Base-by-base conservation (phyloP, 2,113 vertebrate genomes). In the Perca flavescens region DNA sequence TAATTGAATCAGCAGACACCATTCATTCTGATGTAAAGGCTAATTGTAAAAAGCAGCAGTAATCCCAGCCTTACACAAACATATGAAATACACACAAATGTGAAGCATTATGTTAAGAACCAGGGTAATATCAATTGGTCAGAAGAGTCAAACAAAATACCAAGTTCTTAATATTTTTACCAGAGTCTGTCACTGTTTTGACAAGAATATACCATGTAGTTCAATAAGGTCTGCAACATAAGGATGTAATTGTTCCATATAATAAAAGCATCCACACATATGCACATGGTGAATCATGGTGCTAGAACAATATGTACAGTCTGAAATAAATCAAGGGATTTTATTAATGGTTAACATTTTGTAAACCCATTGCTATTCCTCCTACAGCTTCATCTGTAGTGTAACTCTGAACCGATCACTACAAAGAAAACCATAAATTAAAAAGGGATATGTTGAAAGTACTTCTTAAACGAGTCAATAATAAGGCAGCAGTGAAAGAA, bases 351-450 rank as follows among this genome's bases (percentile, higher is more conserved):
- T 58, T 64, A 66, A 65, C 53, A 13, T 40, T 77, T 81, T 81
- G 36, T 77, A 80, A 82, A 86, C 58, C 1, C 68, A 69, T 82
- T 83, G 40, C 47, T 69, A 50, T n/a, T 66, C 28, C 58, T 84
- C 49, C 50, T 4, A 46, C 46, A 13, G 68, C 64, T 72, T 52
- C 19, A 75, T 76, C 71, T 76, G 31, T 16, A 46, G 57, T 80
- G 62, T 25, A 19, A 70, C 58, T 67, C 68, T 61, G 57, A 86
- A 79, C n/a, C 4, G 40, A 66, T 65, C 17, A 9, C 61, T 76
- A 66, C 71, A 86, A 82, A 86, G 73, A 52, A 69, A 83, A 25
- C 52, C 66, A 69, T 61, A 86, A 84, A 90, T 90, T 3, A 43
- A 40, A 89, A 80, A 91, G 79, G 49, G 60, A 54, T 71, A 54